Conservation (phyloP, 2,888 invertebrate genomes). For the Cephus nigrinus region DNA sequence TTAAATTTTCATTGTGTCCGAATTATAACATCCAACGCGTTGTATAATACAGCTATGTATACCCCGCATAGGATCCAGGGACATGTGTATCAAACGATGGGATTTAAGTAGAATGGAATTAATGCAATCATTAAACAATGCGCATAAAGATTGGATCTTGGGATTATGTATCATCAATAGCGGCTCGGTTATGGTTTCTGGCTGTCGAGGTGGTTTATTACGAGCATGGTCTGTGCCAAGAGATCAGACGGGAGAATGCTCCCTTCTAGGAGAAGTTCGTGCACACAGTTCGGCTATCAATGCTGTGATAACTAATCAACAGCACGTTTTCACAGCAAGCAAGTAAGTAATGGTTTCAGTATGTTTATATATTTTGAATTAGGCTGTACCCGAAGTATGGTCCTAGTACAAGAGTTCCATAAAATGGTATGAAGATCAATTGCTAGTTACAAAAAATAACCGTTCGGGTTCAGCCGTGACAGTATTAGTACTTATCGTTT, state of each 20-base stretch:
- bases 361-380: neutral
- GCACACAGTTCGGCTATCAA: constrained; percentile 78
- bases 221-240: constrained; percentile 76
- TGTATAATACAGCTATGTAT: neutral
- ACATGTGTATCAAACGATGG: constrained; percentile 90
- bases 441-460: constrained; percentile 1
- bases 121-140: constrained; percentile 79
- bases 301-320: constrained; percentile 74
- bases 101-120: constrained; percentile 73
- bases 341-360: constrained; percentile 72
- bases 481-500: constrained; percentile 7
- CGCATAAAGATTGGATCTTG: constrained; percentile 90
- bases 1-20: neutral
- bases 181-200: constrained; percentile 74
- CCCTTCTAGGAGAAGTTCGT: constrained; percentile 74
- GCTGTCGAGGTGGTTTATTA: constrained; percentile 81
- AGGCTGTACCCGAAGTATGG: constrained; percentile 18
- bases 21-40: neutral
- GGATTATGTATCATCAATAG: constrained; percentile 74
- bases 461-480: constrained; percentile 25
- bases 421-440: constrained; percentile 12
- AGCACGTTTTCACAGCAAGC: constrained; percentile 83
- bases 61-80: constrained; percentile 73
- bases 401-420: constrained; percentile 10
- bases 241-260: constrained; percentile 73